These are phyloP conservation scores for Melanotaenia boesemani DNA, from an alignment of 2,797 vertebrate genomes.

Conservation along the genomic window DNA sequence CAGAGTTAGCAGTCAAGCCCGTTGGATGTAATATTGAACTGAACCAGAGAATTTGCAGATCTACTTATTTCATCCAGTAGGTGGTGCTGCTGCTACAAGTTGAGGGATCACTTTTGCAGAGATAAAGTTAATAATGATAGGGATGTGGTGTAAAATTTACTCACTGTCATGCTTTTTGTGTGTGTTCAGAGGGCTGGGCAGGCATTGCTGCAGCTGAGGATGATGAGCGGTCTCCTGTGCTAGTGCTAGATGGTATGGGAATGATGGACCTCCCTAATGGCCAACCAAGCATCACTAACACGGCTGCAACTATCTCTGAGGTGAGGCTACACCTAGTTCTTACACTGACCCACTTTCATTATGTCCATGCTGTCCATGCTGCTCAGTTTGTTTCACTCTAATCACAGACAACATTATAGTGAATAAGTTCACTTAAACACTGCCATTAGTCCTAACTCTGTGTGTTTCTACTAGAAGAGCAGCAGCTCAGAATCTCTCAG, in stretches of 20 bases:
- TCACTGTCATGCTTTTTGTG: background rate
- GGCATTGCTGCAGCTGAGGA: conserved; percentile 84
- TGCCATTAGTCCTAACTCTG: background rate
- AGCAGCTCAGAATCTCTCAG: conserved; percentile 98
- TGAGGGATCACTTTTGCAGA: background rate
- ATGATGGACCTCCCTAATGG: conserved; percentile 97
- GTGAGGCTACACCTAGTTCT: conserved; percentile 77
- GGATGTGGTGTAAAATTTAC: conserved; percentile 4
- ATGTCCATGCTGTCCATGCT: background rate
- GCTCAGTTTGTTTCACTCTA: background rate
- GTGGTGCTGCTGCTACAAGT: conserved; percentile 39
- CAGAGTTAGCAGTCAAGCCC: background rate
- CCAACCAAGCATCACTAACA: conserved; percentile 86
- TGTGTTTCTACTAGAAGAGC: conserved; percentile 86
- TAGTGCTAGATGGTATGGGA: conserved; percentile 88
- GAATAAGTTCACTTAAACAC: background rate
- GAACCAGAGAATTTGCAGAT: background rate
- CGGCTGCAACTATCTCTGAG: conserved; percentile 89
- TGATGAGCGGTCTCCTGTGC: conserved; percentile 83
- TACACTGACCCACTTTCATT: background rate
- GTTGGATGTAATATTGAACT: background rate
- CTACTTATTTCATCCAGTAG: conserved; percentile 32
- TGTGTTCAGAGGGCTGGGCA: conserved; percentile 76
- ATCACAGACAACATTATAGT: background rate
- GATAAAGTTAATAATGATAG: background rate